phyloP scores from a whole-genome alignment of 2,888 invertebrate species.

The Drosophila paramelanica region DNA sequence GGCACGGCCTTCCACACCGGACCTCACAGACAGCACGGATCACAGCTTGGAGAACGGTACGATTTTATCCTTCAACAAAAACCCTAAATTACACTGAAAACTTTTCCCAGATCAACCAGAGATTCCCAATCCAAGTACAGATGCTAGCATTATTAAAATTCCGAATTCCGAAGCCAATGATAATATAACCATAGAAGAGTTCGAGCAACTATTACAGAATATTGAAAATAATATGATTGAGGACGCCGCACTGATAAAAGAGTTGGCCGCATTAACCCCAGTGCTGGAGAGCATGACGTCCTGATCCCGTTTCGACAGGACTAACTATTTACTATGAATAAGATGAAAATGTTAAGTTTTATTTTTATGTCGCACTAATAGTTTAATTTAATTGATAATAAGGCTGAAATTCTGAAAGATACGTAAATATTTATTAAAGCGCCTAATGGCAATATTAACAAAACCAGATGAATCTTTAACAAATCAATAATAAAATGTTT shows the following conservation, averaged over 20 bases:
- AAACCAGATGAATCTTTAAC: no score
- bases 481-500: no score
- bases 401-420: not conserved
- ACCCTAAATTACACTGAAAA: not conserved
- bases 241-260: slow-evolving; percentile 17
- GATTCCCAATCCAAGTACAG: no score
- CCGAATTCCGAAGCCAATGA: not conserved
- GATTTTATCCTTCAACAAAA: not conserved
- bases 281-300: slow-evolving; percentile 17
- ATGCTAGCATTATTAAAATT: not conserved
- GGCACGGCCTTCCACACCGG: no score
- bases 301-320: not conserved
- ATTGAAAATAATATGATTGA: slow-evolving; percentile 31
- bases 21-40: rapidly evolving
- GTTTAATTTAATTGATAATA: not conserved
- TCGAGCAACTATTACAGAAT: slow-evolving; percentile 12
- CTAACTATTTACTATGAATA: not conserved
- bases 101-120: not conserved
- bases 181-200: slow-evolving; percentile 14
- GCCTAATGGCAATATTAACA: no score
- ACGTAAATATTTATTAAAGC: not conserved
- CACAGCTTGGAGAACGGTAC: not conserved
- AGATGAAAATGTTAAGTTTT: not conserved
- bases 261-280: slow-evolving; percentile 28
- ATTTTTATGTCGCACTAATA: no score